Base-by-base conservation (phyloP, 2,888 invertebrate genomes). In the Epistrophella euchroma region DNA sequence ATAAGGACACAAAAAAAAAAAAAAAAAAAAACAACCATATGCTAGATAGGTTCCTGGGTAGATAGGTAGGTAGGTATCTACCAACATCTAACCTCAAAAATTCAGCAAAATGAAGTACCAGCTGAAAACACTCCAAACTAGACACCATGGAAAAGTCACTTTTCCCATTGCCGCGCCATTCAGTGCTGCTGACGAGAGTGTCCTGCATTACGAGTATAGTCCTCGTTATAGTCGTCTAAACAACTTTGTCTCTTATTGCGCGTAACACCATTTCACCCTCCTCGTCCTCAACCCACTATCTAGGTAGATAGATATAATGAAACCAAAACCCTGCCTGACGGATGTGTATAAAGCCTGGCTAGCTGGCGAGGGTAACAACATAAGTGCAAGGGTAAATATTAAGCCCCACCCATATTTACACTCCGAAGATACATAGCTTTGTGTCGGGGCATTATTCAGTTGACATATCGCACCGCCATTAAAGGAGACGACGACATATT, bases 401-500 rank as follows among this genome's bases (percentile, higher is more conserved):
- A 87, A 83, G 87, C 87, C 87, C 87, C 87, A 87, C 87, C 87
- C 87, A 87, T 87, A 87, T 87, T 87, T 84, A 87, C 78, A 84
- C 84, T 84, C 78, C 5, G 76, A 87, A 87, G 87, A 87, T 87
- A 87, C 83, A 83, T 87, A 87, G 87, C 83, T 79, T 83, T 82
- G 87, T 82, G 83, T 87, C 82, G 74, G 83, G 78, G 87, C 87
- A 83, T 87, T 87, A 87, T 87, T 83, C 87, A 83, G 87, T 87
- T 87, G 87, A 87, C 87, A 87, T 87, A 87, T 87, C 87, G 78
- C 87, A 83, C 87, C 83, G 87, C 87, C 87, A 87, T 87, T 83
- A 87, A 83, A 78, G 77, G 77, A 86, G 91, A 90, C 90, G 91
- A 90, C 88, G 88, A 90, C 90, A 90, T 90, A 85, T 86, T 82